Base-by-base conservation (phyloP, 2,797 vertebrate species). In the Poecilia gillii region DNA sequence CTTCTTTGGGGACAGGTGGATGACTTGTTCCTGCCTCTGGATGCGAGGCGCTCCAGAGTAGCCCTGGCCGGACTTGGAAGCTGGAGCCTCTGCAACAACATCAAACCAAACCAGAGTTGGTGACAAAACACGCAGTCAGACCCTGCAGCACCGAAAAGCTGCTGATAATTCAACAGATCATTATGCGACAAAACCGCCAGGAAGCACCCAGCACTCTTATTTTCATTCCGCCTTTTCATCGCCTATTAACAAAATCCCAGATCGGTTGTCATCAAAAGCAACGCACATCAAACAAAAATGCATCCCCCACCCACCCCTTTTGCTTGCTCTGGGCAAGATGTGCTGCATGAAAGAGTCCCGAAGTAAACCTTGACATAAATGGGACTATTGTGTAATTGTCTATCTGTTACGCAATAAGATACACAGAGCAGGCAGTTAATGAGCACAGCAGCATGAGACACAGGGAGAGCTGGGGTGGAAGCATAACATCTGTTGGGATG, bases 1-100 rank as follows among this genome's bases (percentile, higher is more conserved):
- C 85, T 99, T 99, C 95, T 98, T 98, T 3, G 99, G 98, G 88
- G 98, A 99, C 84, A 98, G 90, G 81, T 99, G 98, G 82, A 99
- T 98, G 87, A 99, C 98, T 0, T 98, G 98, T 90, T 99, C 99
- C 91, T 99, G 99, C 79, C 98, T 97, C 95, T 96, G 96, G 88
- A 99, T 99, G 74, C 99, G 93, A 72, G 98, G 97, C 81, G 96
- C 98, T 31, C 97, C 97, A 3, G 99, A 98, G 86, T 98, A 99
- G 80, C 97, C 95, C 45, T 93, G 91, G 59, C 95, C 93, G 39
- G 96, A 94, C 89, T 99, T 99, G 0, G 94, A 91, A 71, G 91
- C 90, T 0, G 95, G 95, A 14, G 97, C 94, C 83, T 99, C 98
- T 99, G 96, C 57, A 88, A 83, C 7, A 87, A 96, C 20, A 80